phyloP scores from a whole-genome alignment of 2,888 invertebrate genomes.

The Cantharis nigra region DNA sequence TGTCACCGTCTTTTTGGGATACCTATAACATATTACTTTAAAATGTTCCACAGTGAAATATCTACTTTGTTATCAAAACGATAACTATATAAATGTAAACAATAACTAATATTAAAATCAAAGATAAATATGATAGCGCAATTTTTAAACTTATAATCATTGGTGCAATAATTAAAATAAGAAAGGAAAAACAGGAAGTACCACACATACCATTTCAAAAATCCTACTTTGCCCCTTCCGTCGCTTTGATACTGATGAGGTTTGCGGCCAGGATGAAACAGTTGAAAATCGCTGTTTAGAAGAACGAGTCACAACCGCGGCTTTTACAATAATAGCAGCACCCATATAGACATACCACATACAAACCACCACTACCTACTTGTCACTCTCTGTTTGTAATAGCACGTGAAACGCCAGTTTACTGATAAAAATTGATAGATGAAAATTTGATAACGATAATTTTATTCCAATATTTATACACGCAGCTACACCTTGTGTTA shows the following conservation, averaged over 20 bases:
- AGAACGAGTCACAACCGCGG: slow-evolving; percentile 27
- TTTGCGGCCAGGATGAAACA: slow-evolving; percentile 29
- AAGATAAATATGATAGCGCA: not conserved
- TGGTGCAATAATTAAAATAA: not conserved
- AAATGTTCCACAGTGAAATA: not conserved
- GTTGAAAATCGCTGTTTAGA: slow-evolving; percentile 5
- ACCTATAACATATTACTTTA: not conserved
- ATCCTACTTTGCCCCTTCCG: slow-evolving; percentile 31
- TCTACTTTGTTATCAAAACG: not conserved
- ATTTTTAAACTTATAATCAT: not conserved
- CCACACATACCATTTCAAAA: slow-evolving; percentile 36
- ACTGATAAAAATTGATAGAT: slow-evolving; percentile 1
- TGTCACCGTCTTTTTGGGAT: not conserved
- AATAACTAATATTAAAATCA: not conserved
- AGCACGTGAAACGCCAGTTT: slow-evolving; percentile 16
- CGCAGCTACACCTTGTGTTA: not conserved
- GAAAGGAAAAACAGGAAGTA: slow-evolving; percentile 10
- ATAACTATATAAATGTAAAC: not conserved
- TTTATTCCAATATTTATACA: not conserved
- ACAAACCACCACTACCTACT: slow-evolving; percentile 8
- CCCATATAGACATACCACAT: slow-evolving; percentile 30
- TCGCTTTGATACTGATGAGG: slow-evolving; percentile 23
- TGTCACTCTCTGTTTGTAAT: slow-evolving; percentile 10
- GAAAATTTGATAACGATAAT: not conserved
- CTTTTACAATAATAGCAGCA: slow-evolving; percentile 31